Percentiles rank a stretch among this genome's conserved stretches.
Conservation (phyloP, 1,140 invertebrate genomes). For the Drosophila subobscura region DNA sequence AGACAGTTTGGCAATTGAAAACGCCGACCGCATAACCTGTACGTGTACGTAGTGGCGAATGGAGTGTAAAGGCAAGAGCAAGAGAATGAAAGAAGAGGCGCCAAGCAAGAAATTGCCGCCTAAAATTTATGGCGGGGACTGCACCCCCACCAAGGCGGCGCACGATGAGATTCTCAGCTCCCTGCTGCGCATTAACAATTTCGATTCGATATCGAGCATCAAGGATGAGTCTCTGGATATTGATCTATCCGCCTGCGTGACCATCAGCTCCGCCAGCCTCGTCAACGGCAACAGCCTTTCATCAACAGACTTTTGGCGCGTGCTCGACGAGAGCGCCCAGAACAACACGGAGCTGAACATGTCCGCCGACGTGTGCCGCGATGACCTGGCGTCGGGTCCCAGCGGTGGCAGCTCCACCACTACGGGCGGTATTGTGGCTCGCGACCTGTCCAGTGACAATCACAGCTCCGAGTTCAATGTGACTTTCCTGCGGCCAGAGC, state of each 20-base stretch:
- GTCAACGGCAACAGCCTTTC: constrained; percentile 77
- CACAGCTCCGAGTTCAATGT: constrained; percentile 64
- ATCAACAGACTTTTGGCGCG: constrained; percentile 80
- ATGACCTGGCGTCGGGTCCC: constrained; percentile 44
- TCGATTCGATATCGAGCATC: constrained; percentile 80
- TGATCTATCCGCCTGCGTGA: constrained; percentile 80
- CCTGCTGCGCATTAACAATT: constrained; percentile 76
- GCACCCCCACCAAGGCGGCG: constrained; percentile 70
- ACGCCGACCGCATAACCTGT: constrained; percentile 79
- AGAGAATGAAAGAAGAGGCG: constrained; percentile 81
- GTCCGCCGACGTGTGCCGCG: constrained; percentile 51
- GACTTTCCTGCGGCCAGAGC: constrained; percentile 66
- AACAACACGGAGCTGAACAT: constrained; percentile 72
- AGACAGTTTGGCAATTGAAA: constrained; percentile 41
- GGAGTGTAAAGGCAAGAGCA: constrained; percentile 74
- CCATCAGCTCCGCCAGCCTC: constrained; percentile 72
- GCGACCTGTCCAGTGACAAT: constrained; percentile 46
- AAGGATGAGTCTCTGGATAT: constrained; percentile 82
- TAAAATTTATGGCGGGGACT: constrained; percentile 71
- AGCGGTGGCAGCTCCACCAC: constrained; percentile 15
- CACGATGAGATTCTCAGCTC: constrained; percentile 80
- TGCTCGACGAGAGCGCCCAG: constrained; percentile 77
- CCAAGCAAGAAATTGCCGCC: constrained; percentile 83
- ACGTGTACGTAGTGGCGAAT: constrained; percentile 74
- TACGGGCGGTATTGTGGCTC: background rate